A percentile compares a stretch with the other conserved stretches of the same genome.
Conservation (phyloP, 2,113 vertebrate species). For the Sorex araneus region DNA sequence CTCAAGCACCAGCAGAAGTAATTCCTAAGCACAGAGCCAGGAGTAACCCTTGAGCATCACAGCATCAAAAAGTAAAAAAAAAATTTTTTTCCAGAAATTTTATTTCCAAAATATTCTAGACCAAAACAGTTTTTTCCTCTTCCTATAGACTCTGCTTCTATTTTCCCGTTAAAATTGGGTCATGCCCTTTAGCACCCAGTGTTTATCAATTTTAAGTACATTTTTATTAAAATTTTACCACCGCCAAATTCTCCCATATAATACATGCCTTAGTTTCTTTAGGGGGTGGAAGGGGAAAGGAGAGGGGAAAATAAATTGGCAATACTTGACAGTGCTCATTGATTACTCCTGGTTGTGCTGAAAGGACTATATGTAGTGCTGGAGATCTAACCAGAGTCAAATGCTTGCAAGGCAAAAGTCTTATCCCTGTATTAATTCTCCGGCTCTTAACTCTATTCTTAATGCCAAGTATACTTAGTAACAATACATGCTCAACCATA, state of each 20-base stretch:
- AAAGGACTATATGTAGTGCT: too few species aligned
- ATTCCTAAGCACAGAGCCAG: too few species aligned
- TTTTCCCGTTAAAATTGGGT: not conserved
- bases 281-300: too few species aligned
- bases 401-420: conserved; percentile 4
- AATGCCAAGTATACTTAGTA: conserved; percentile 36
- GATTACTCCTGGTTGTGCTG: too few species aligned
- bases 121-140: conserved; percentile 31
- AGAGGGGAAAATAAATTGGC: too few species aligned
- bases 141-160: conserved; percentile 27
- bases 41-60: too few species aligned
- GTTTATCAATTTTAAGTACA: conserved; percentile 54
- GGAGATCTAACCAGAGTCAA: too few species aligned
- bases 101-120: conserved; percentile 53
- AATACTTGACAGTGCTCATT: too few species aligned
- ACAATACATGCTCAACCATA: not conserved
- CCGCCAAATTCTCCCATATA: conserved; percentile 24
- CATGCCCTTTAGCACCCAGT: not conserved
- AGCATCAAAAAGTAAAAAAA: too few species aligned
- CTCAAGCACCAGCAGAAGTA: too few species aligned
- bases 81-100: not conserved
- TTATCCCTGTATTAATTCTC: conserved; percentile 7
- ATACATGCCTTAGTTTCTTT: conserved; percentile 40
- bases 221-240: conserved; percentile 62
- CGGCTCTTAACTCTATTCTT: not conserved